Evolutionary conservation across 2,113 vertebrate genomes (phyloP).

Genomic region (Odocoileus virginianus): DNA sequence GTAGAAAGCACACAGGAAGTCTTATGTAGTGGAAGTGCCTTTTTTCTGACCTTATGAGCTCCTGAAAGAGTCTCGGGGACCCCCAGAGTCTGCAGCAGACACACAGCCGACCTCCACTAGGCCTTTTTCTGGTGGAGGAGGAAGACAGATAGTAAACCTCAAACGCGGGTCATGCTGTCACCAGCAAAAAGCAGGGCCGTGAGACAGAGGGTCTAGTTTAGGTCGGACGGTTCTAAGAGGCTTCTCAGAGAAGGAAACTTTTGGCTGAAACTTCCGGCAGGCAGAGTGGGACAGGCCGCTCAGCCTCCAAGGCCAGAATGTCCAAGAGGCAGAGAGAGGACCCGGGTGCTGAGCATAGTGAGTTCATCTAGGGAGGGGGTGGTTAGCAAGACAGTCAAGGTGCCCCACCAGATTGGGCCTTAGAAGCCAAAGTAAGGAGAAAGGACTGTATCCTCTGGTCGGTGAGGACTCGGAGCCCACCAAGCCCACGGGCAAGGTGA

Average conservation of each 20-base stretch:
- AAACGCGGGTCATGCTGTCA: rapidly evolving
- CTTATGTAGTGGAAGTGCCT: background rate
- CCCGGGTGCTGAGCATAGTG: background rate
- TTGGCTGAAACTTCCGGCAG: background rate
- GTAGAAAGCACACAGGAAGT: background rate
- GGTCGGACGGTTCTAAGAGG: background rate
- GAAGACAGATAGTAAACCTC: background rate
- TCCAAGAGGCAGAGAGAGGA: background rate
- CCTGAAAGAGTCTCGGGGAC: background rate
- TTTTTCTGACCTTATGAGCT: background rate
- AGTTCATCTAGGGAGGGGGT: background rate
- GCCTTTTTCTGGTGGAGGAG: background rate
- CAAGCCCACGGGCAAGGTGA: background rate
- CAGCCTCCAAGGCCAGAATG: background rate
- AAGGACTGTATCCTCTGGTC: background rate
- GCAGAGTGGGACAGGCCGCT: background rate
- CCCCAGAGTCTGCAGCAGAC: background rate
- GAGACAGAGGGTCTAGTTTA: background rate
- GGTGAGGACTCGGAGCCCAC: background rate
- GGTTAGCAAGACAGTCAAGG: background rate
- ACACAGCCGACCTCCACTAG: background rate
- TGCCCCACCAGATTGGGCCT: background rate
- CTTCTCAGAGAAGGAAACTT: background rate
- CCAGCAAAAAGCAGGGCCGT: background rate
- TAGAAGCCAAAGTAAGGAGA: background rate